These are phyloP conservation scores for Drosophila nigrodunni DNA, from an alignment of 1,140 invertebrate genomes.

Conservation along the genomic window DNA sequence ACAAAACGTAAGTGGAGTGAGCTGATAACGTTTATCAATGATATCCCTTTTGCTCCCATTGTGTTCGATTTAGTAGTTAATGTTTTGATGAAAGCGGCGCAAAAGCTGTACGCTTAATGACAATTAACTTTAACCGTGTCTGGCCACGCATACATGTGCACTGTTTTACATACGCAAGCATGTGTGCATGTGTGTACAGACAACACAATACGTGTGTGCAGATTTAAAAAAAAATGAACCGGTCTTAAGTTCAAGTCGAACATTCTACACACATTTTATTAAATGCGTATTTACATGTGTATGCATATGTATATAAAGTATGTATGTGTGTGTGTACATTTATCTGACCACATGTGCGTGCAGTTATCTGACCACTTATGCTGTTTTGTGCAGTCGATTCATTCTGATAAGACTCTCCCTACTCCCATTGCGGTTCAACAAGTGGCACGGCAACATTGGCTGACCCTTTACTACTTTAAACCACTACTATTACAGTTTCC, in stretches of 20 bases:
- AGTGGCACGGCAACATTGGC: neutral
- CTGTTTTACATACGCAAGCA: neutral
- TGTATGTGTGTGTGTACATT: neutral
- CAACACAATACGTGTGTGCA: neutral
- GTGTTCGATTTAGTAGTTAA: neutral
- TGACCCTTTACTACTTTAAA: neutral
- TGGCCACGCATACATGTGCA: neutral
- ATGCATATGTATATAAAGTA: neutral
- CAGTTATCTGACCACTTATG: neutral
- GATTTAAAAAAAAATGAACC: constrained; percentile 7
- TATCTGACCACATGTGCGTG: neutral
- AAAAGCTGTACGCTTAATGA: neutral
- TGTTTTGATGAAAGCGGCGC: constrained; percentile 10
- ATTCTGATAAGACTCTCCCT: neutral
- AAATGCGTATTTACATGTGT: neutral
- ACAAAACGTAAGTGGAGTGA: constrained; percentile 16
- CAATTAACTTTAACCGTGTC: constrained; percentile 13
- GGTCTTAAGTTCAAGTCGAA: constrained; percentile 29
- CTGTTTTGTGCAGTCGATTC: neutral
- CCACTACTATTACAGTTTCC: neutral
- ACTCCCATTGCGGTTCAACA: constrained; percentile 7
- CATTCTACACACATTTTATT: constrained; percentile 21
- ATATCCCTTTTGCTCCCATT: constrained; percentile 8
- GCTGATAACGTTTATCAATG: constrained; percentile 13
- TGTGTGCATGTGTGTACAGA: neutral